Evolutionary conservation across 2,113 vertebrate species (phyloP), one percentile per base, ranked within the genome.

Genomic region (Atherinomorus stipes): DNA sequence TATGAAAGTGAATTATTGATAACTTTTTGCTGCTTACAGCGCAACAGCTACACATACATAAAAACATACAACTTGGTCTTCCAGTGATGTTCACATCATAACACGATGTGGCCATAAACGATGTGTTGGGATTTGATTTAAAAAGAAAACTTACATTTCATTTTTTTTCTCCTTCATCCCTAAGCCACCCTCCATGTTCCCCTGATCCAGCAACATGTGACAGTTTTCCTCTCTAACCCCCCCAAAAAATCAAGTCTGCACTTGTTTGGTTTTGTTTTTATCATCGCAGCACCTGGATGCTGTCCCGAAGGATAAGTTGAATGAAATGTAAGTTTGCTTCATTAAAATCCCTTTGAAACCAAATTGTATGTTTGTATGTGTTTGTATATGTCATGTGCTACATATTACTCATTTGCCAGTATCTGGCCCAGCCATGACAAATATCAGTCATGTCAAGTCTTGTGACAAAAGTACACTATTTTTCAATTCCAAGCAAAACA

Each of bases 21-120:
- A 23, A 0, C 23, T 45, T 65, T 71, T 56, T 28, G 49, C 34
- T 42, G 12, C 25, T 40, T 60, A 38, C 19, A 37, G 49, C 69
- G 37, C 23, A 45, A 59, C 65, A 58, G 26, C 66, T 15, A 45
- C 2, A 0, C 16, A 28, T 40, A 31, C n/a, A 67, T 23, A 76
- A 51, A 28, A 73, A 60, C 11, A 50, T 34, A 72, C n/a, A 63
- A 6, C 58, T 57, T 44, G 40, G 74, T 88, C 83, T 92, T 91
- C 88, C 82, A 77, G 71, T 64, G 42, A 60, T 66, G 64, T 83
- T 76, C 22, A 16, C 60, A 45, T 63, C 11, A 19, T 52, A 52
- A 77, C 16, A 25, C 25, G 26, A 53, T 37, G 58, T 77, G 64
- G 12, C 37, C 38, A 26, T 19, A 45, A 66, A 25, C 18, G 26